Evolutionary conservation across 1,140 invertebrate species (phyloP).

Genomic region (Diploscapter pachys): DNA sequence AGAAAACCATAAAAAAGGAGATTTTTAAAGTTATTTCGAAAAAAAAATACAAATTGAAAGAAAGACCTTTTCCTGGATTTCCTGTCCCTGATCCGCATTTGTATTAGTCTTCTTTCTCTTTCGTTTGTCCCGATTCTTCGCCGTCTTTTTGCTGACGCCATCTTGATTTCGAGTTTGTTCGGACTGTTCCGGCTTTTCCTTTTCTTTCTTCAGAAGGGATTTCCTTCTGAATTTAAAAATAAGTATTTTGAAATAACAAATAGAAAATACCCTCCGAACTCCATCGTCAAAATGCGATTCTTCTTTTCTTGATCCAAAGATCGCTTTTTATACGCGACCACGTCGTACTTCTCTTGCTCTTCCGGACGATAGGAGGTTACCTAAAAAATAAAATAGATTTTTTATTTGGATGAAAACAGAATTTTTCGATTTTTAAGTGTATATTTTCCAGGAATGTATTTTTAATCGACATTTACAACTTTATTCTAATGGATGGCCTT

Average conservation of each 20-base stretch:
- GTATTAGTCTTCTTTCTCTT: constrained; percentile 37
- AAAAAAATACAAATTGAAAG: background rate
- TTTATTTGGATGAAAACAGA: background rate
- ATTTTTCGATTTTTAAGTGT: constrained; percentile 1
- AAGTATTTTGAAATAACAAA: constrained; percentile 3
- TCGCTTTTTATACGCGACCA: constrained; percentile 73
- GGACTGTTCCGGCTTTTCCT: constrained; percentile 24
- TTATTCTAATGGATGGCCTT: background rate
- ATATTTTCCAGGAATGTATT: background rate
- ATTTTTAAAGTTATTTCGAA: too few relatives aligned
- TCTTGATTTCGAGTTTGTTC: constrained; percentile 12
- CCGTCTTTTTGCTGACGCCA: background rate
- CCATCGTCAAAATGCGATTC: constrained; percentile 70
- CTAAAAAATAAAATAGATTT: background rate
- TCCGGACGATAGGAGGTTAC: constrained; percentile 73
- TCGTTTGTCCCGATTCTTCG: constrained; percentile 33
- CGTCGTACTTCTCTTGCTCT: constrained; percentile 76
- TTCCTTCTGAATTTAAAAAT: constrained; percentile 8
- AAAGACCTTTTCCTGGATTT: background rate
- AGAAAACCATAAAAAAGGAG: too few relatives aligned
- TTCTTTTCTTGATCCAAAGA: constrained; percentile 72
- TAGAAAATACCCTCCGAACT: constrained; percentile 10
- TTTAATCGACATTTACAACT: background rate
- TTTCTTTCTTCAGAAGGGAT: constrained; percentile 29
- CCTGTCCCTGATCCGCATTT: constrained; percentile 16